Evolutionary conservation across 1,140 invertebrate species (phyloP).

Genomic region (Drosophila neocordata): DNA sequence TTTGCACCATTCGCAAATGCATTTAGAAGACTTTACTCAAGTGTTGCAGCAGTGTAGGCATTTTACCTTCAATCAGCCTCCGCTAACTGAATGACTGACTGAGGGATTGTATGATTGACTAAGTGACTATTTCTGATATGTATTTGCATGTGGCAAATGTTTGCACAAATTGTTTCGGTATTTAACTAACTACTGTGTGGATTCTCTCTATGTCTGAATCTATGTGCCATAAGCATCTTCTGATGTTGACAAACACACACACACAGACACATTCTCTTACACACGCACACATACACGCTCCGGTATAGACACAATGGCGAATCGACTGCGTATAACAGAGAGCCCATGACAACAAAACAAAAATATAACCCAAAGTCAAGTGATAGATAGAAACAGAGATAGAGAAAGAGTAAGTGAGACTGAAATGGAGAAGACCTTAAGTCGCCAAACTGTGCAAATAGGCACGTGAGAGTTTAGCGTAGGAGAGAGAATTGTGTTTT

Average conservation of each 20-base stretch:
- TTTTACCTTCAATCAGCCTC: slow-evolving; percentile 19
- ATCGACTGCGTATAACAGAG: slow-evolving; percentile 34
- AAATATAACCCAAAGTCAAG: slow-evolving; percentile 40
- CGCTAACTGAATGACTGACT: background rate
- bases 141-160: slow-evolving; percentile 65
- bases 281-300: background rate
- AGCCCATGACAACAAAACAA: slow-evolving; percentile 27
- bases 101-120: background rate
- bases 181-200: slow-evolving; percentile 64
- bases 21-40: slow-evolving; percentile 37
- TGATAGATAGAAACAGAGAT: slow-evolving; percentile 1
- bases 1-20: slow-evolving; percentile 21
- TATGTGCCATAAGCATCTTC: slow-evolving; percentile 21
- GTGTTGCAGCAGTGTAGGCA: slow-evolving; percentile 20
- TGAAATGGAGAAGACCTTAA: slow-evolving; percentile 6
- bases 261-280: background rate
- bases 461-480: slow-evolving; percentile 51
- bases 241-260: slow-evolving; percentile 33
- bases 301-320: slow-evolving; percentile 19
- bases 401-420: slow-evolving; percentile 1
- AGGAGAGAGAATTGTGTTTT: background rate
- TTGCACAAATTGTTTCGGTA: slow-evolving; percentile 52
- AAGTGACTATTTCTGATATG: slow-evolving; percentile 45
- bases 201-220: slow-evolving; percentile 34
- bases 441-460: slow-evolving; percentile 64